phyloP scores from a whole-genome alignment of 1,140 invertebrate genomes.

The Drosophila burlai region DNA sequence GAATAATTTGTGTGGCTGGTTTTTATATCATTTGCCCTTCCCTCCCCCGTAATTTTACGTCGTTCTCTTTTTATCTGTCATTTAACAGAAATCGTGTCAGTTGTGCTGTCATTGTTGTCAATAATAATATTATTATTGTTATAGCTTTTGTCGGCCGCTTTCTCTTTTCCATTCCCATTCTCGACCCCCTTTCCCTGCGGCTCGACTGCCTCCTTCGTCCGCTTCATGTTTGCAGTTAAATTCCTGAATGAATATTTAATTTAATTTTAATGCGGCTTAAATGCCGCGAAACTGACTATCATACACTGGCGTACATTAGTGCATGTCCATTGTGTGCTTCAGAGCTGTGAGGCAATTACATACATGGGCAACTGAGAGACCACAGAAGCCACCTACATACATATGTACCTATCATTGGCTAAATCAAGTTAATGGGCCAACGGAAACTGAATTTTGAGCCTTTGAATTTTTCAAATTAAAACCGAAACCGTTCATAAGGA shows the following conservation, averaged over 20 bases:
- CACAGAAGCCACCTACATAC: background rate
- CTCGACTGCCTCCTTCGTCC: background rate
- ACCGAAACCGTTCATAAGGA: background rate
- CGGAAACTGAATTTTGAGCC: background rate
- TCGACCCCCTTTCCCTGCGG: no score
- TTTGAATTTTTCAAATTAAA: no score
- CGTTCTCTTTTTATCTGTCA: slow-evolving; percentile 55
- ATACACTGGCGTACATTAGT: background rate
- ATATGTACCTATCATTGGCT: background rate
- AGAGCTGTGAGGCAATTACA: background rate
- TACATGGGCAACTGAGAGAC: background rate
- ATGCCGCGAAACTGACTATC: slow-evolving; percentile 41
- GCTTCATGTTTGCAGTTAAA: slow-evolving; percentile 39
- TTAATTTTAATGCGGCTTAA: slow-evolving; percentile 66
- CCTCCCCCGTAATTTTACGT: background rate
- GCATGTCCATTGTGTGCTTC: background rate
- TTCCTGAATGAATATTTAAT: slow-evolving; percentile 67
- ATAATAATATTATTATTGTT: slow-evolving; percentile 46
- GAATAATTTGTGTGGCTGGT: slow-evolving; percentile 26
- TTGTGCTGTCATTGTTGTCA: slow-evolving; percentile 47
- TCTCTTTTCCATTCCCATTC: background rate
- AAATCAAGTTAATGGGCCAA: background rate
- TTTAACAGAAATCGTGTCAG: slow-evolving; percentile 67
- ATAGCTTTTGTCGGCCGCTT: slow-evolving; percentile 1
- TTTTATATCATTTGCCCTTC: slow-evolving; percentile 25